These are phyloP conservation scores for Macaca fascicularis DNA, from an alignment of 2,113 vertebrate genomes.

Conservation along the genomic window DNA sequence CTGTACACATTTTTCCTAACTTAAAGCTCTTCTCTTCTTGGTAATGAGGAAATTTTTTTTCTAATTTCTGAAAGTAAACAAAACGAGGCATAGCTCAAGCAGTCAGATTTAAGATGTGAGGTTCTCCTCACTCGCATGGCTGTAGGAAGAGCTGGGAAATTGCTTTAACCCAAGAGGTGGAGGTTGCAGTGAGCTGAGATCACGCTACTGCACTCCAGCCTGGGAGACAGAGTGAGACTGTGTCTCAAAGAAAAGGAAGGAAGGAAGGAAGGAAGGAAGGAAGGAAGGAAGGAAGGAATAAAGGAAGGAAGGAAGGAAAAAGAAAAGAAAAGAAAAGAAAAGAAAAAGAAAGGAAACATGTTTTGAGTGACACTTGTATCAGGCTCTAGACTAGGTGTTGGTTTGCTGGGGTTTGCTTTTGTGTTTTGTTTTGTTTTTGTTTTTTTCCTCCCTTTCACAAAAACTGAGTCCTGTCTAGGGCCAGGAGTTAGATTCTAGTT, in stretches of 20 bases:
- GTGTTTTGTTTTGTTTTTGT: too few species aligned
- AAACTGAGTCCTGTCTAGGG: neutral
- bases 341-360: neutral
- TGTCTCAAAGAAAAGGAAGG: too few species aligned
- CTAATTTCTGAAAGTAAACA: neutral
- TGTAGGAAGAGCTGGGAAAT: too few species aligned
- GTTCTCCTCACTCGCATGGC: neutral
- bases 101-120: neutral
- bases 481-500: neutral
- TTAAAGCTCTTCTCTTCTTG: neutral
- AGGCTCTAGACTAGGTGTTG: neutral
- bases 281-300: too few species aligned
- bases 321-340: too few species aligned
- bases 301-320: too few species aligned
- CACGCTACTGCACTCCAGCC: too few species aligned
- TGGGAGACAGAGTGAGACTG: too few species aligned
- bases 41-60: neutral
- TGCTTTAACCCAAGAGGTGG: too few species aligned
- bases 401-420: too few species aligned
- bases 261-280: too few species aligned
- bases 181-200: too few species aligned
- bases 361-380: neutral
- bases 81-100: neutral
- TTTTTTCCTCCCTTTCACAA: neutral
- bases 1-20: neutral